A percentile compares a stretch with the other conserved stretches of the same genome.
phyloP scores from a whole-genome alignment of 2,888 invertebrate genomes.

The Lepeophtheirus nordmannii region DNA sequence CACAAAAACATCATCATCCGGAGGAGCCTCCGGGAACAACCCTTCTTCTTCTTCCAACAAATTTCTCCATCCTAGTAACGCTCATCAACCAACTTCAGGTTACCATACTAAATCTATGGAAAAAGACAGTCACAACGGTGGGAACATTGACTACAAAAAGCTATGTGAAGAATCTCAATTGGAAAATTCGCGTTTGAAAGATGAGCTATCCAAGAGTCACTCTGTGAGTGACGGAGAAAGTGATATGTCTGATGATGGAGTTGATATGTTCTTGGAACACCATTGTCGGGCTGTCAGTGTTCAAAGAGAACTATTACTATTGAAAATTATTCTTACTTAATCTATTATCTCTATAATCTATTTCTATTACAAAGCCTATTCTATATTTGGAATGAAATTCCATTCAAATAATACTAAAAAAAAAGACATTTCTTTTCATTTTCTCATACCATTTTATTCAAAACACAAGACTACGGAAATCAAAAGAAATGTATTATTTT shows the following conservation, averaged over 20 bases:
- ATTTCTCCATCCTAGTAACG: background rate
- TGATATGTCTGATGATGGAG: constrained; percentile 15
- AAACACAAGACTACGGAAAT: no score
- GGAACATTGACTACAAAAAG: constrained; percentile 67
- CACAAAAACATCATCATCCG: background rate
- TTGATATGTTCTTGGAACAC: constrained; percentile 20
- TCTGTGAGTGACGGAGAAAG: constrained; percentile 23
- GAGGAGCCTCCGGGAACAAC: background rate
- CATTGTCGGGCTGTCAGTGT: constrained; percentile 19
- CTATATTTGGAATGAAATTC: no score
- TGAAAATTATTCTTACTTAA: no score
- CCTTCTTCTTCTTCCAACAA: background rate
- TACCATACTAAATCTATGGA: constrained; percentile 30
- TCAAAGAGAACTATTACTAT: constrained; percentile 20
- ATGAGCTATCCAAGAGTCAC: constrained; percentile 59
- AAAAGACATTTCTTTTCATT: no score
- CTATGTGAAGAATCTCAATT: constrained; percentile 72
- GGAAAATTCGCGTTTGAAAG: constrained; percentile 65
- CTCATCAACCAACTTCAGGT: background rate
- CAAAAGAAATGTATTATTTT: no score
- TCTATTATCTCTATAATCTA: no score
- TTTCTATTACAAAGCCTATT: no score
- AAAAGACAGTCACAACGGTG: constrained; percentile 31
- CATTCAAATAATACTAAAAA: no score
- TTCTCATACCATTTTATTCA: no score